These are phyloP conservation scores for Chouioia cunea DNA, from an alignment of 2,888 invertebrate species.

Conservation along the genomic window DNA sequence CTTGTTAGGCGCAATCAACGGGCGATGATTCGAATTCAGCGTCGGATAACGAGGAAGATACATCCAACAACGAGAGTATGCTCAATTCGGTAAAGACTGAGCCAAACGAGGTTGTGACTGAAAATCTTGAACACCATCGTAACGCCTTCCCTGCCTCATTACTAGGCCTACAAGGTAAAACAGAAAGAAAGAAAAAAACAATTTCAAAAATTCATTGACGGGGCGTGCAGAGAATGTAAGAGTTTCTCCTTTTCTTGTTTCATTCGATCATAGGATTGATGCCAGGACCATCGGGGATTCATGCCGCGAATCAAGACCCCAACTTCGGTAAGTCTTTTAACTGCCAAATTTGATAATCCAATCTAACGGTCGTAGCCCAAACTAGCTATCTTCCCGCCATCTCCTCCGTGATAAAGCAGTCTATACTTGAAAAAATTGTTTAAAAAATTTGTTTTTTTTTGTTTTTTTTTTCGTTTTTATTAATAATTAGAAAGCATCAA, in stretches of 20 bases:
- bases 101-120: conserved; percentile 77
- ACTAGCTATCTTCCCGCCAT: conserved; percentile 64
- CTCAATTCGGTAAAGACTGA: conserved; percentile 83
- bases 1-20: conserved; percentile 77
- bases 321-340: conserved; percentile 81
- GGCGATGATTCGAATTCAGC: conserved; percentile 86
- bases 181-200: background rate
- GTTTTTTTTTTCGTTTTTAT: conserved; percentile 37
- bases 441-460: too few relatives aligned
- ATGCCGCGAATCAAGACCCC: conserved; percentile 76
- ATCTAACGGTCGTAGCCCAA: conserved; percentile 64
- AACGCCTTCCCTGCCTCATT: conserved; percentile 84
- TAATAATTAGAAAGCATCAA: background rate
- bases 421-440: too few relatives aligned
- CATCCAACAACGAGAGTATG: conserved; percentile 79
- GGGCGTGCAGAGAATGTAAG: background rate
- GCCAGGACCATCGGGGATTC: conserved; percentile 89
- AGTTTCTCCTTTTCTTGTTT: conserved; percentile 21
- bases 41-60: conserved; percentile 67
- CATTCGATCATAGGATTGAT: conserved; percentile 77
- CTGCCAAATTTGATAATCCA: conserved; percentile 44
- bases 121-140: conserved; percentile 75
- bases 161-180: conserved; percentile 83
- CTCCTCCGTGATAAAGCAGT: conserved; percentile 52
- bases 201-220: background rate